Conservation (phyloP, 2,888 invertebrate species). For the Leucophora obtusa region DNA sequence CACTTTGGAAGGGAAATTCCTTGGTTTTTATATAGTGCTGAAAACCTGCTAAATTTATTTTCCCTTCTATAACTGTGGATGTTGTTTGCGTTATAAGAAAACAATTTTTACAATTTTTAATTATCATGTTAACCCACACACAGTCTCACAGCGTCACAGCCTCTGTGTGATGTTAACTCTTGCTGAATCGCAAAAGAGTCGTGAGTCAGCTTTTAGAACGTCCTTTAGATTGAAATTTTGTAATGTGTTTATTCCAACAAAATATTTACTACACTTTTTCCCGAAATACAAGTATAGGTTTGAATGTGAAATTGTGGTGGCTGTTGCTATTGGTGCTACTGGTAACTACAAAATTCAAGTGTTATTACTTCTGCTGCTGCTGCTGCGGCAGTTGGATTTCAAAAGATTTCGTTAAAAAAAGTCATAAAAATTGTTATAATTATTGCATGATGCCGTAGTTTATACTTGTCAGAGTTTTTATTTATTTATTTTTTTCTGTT, state of each 20-base stretch:
- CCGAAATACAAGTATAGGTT: background rate
- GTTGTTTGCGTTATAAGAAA: background rate
- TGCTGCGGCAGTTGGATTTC: constrained; percentile 4
- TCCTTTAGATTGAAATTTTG: constrained; percentile 28
- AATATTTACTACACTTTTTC: background rate
- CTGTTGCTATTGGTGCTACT: too few relatives aligned
- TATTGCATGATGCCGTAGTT: constrained; percentile 50
- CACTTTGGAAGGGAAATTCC: background rate
- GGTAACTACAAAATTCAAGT: too few relatives aligned
- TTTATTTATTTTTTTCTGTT: too few relatives aligned
- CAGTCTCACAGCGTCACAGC: background rate
- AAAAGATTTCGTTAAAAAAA: constrained; percentile 52
- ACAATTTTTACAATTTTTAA: constrained; percentile 60
- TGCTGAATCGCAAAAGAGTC: constrained; percentile 40
- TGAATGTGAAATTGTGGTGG: background rate
- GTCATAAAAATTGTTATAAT: constrained; percentile 65
- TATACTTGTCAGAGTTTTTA: constrained; percentile 13
- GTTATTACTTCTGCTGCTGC: background rate
- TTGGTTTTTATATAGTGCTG: background rate
- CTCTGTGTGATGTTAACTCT: constrained; percentile 20
- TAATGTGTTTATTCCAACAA: background rate
- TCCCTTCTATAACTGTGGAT: background rate
- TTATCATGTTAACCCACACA: constrained; percentile 65
- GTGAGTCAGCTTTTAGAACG: constrained; percentile 59
- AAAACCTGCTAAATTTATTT: background rate